A percentile compares a stretch with the other conserved stretches of the same genome.
These are phyloP conservation scores for Entomyzon cyanotis DNA, from an alignment of 2,113 vertebrate genomes.

Conservation along the genomic window DNA sequence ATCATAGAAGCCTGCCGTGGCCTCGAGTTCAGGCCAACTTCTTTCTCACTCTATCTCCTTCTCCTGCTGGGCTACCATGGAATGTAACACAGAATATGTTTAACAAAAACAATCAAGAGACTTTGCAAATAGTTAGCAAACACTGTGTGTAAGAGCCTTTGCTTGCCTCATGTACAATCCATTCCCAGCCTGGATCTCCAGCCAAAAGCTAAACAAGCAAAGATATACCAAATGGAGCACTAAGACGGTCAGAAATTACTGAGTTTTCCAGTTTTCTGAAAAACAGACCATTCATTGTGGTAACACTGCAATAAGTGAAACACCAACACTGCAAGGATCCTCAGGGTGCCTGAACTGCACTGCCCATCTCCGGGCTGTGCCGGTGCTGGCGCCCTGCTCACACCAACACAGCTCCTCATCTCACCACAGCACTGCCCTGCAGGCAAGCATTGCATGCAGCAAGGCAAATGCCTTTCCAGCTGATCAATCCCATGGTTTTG, in stretches of 20 bases:
- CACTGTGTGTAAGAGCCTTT: not conserved
- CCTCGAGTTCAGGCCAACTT: not conserved
- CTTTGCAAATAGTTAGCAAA: slow-evolving; percentile 12
- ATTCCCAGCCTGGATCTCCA: not conserved
- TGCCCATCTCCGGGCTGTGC: not conserved
- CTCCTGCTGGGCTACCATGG: not conserved
- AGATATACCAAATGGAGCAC: not conserved
- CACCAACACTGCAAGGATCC: not conserved
- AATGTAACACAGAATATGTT: not conserved
- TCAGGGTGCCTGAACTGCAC: not conserved
- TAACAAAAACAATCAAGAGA: slow-evolving; percentile 11
- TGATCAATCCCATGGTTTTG: not conserved
- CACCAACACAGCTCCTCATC: not conserved
- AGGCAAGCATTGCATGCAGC: not conserved
- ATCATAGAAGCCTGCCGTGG: not conserved
- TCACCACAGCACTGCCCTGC: not conserved
- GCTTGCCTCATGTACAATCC: not conserved
- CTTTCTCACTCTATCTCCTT: not conserved
- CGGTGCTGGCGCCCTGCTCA: not conserved
- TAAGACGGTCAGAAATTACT: not conserved
- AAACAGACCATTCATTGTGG: not conserved
- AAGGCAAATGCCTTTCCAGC: not conserved
- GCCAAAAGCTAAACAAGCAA: not conserved
- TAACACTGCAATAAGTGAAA: not conserved
- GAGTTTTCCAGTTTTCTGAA: not conserved